Conservation (phyloP, 2,797 vertebrate species). For the Xenopus petersii region DNA sequence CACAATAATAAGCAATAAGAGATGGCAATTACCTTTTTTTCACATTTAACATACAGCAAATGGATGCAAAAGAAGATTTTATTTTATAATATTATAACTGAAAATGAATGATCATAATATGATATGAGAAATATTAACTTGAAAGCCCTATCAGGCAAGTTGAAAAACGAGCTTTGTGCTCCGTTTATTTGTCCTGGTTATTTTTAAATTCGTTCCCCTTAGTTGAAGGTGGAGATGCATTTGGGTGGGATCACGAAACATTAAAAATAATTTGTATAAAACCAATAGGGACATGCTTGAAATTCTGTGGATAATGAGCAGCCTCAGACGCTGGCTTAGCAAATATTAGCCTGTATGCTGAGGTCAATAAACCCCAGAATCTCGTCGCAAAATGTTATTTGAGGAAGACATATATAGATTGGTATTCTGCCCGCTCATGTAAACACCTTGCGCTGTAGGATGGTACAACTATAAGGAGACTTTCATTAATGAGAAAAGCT, state of each 20-base stretch:
- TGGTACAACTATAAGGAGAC: conserved; percentile 13
- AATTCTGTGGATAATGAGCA: conserved; percentile 46
- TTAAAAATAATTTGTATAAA: conserved; percentile 50
- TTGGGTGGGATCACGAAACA: conserved; percentile 45
- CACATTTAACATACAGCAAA: no score
- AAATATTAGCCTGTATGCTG: conserved; percentile 45
- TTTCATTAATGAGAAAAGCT: background rate
- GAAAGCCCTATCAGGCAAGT: no score
- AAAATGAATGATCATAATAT: no score
- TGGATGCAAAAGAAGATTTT: no score
- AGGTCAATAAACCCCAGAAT: conserved; percentile 48
- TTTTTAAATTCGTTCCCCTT: conserved; percentile 24
- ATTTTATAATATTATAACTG: no score
- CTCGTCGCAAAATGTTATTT: conserved; percentile 39
- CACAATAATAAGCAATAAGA: no score
- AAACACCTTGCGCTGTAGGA: conserved; percentile 34
- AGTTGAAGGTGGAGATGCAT: conserved; percentile 33
- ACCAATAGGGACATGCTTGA: conserved; percentile 41
- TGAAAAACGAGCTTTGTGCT: background rate
- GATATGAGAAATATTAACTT: no score
- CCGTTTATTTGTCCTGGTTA: conserved; percentile 26
- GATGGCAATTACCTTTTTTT: no score
- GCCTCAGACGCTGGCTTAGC: conserved; percentile 49
- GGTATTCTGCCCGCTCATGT: conserved; percentile 32
- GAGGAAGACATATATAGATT: conserved; percentile 41